These are phyloP conservation scores for Volucella zonaria DNA, from an alignment of 2,888 invertebrate species.

Conservation along the genomic window DNA sequence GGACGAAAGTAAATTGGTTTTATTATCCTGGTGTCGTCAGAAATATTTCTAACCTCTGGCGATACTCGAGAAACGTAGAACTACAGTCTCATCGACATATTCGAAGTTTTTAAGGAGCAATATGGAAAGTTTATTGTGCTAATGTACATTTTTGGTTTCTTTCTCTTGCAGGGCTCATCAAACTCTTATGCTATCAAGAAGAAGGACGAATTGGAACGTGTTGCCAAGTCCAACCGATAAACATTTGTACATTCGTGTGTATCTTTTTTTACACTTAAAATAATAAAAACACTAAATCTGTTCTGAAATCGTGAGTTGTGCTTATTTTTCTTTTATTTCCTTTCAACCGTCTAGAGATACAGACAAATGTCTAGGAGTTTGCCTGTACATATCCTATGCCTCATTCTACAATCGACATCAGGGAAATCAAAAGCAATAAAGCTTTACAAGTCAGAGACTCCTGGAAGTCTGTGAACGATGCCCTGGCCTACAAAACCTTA, in stretches of 20 bases:
- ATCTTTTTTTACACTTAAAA: constrained; percentile 72
- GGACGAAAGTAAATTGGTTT: constrained; percentile 78
- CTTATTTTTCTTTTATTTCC: not conserved
- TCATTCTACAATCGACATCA: too few relatives aligned
- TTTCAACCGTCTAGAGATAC: not conserved
- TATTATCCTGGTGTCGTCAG: constrained; percentile 80
- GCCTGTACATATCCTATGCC: too few relatives aligned
- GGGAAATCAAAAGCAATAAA: too few relatives aligned
- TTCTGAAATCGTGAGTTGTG: constrained; percentile 14
- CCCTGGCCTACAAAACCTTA: too few relatives aligned
- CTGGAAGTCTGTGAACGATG: too few relatives aligned
- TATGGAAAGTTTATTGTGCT: not conserved
- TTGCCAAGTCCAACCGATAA: constrained; percentile 99
- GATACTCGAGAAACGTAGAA: constrained; percentile 80
- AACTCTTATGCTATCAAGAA: constrained; percentile 99
- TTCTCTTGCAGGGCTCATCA: constrained; percentile 91
- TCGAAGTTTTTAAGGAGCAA: constrained; percentile 25
- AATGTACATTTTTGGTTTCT: constrained; percentile 10
- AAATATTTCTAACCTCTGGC: constrained; percentile 66
- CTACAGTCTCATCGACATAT: constrained; percentile 73
- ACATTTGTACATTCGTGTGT: constrained; percentile 74
- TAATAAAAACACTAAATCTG: constrained; percentile 34
- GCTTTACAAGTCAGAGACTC: too few relatives aligned
- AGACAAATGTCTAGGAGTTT: too few relatives aligned
- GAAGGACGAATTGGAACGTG: constrained; percentile 99